Evolutionary conservation across 2,797 vertebrate species (phyloP).

Genomic region (Tragopan temminckii): DNA sequence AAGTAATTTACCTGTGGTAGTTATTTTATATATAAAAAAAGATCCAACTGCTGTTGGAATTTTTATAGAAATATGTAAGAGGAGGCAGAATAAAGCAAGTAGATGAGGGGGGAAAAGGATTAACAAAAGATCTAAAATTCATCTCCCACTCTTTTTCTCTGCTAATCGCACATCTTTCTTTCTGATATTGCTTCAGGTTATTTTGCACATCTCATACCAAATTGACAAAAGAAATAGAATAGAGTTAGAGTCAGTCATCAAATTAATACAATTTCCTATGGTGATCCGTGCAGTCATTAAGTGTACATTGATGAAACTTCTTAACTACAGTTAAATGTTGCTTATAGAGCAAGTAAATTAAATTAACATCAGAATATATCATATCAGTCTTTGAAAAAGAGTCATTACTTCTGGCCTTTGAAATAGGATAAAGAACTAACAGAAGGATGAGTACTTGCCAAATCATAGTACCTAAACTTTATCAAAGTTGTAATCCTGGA

Average conservation of each 20-base stretch:
- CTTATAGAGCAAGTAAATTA: constrained; percentile 43
- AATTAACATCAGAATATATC: constrained; percentile 6
- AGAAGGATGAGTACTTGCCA: background rate
- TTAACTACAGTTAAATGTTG: background rate
- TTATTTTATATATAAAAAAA: background rate
- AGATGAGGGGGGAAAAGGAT: background rate
- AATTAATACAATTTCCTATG: constrained; percentile 12
- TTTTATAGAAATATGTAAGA: background rate
- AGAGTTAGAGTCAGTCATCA: background rate
- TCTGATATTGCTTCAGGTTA: background rate
- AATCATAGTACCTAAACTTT: constrained; percentile 6
- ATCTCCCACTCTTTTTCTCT: background rate
- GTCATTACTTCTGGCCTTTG: constrained; percentile 17
- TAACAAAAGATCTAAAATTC: background rate
- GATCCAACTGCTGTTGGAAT: rapidly evolving
- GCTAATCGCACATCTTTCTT: background rate
- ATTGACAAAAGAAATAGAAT: background rate
- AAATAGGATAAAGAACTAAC: constrained; percentile 15
- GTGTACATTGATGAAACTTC: constrained; percentile 28
- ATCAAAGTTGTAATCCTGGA: background rate
- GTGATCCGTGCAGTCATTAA: constrained; percentile 14
- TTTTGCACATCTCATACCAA: background rate
- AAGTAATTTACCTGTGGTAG: background rate
- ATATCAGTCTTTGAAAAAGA: background rate
- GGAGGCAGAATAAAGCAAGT: background rate